These are phyloP conservation scores for Apodemia mormo DNA, from an alignment of 2,888 invertebrate species.

Conservation along the genomic window DNA sequence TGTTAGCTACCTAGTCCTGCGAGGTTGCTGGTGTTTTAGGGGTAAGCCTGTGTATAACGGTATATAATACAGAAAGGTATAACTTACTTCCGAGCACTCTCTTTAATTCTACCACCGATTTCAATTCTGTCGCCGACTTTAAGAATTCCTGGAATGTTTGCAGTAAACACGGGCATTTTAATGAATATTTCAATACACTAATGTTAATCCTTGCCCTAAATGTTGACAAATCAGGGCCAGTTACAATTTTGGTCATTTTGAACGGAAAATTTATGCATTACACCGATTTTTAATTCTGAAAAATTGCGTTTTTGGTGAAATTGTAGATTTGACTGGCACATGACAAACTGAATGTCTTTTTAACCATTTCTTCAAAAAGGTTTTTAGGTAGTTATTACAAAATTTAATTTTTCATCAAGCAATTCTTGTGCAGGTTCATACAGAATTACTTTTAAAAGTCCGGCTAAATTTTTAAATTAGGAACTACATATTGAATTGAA, in stretches of 20 bases:
- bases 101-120: conserved; percentile 75
- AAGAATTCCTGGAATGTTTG: conserved; percentile 64
- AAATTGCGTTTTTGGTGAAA: conserved; percentile 36
- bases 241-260: conserved; percentile 64
- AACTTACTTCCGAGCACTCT: conserved; percentile 73
- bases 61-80: not conserved
- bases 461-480: too few relatives aligned
- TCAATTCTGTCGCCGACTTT: conserved; percentile 73
- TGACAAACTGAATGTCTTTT: conserved; percentile 18
- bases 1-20: too few relatives aligned
- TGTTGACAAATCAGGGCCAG: conserved; percentile 51
- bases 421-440: too few relatives aligned
- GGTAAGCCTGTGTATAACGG: too few relatives aligned
- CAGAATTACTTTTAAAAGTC: too few relatives aligned
- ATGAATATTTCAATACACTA: conserved; percentile 33
- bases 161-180: conserved; percentile 74
- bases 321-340: conserved; percentile 21
- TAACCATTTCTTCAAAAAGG: not conserved
- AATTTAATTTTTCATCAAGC: too few relatives aligned
- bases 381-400: too few relatives aligned
- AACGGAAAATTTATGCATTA: conserved; percentile 69
- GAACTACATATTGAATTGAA: too few relatives aligned
- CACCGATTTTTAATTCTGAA: conserved; percentile 46
- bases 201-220: conserved; percentile 44
- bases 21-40: too few relatives aligned